Evolutionary conservation across 1,140 invertebrate genomes (phyloP), one percentile per base, ranked within the genome.

Genomic region (Pristionchus pacificus): DNA sequence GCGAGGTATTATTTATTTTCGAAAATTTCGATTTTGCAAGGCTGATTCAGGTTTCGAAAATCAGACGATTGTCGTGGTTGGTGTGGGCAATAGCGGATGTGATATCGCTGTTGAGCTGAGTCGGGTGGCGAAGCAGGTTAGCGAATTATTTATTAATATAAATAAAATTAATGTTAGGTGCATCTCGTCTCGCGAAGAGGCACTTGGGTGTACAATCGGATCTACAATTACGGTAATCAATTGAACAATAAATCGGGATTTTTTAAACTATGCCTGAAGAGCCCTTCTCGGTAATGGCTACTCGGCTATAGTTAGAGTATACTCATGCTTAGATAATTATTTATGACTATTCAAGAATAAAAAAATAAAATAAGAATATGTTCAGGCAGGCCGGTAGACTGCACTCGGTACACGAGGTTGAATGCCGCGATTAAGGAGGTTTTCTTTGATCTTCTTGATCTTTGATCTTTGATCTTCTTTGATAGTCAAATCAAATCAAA

Each of bases 1-100:
- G n/a, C 63, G 68, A 31, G 83, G 80, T 19, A 14, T 85, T n/a
- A 55, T 57, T 57, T 57, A 14, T 57, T 57, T n/a, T 14, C 14
- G 24, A 57, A 57, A 57, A 57, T 57, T 64, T 13, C 13, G 60
- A 15, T 65, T 68, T 28, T 66, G n/a, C n/a, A n/a, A n/a, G n/a
- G 74, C 65, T 63, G 72, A 30, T 68, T 64, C 57, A 68, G 71
- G 83, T 13, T 86, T 80, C 70, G 82, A 85, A 31, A 83, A 84
- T 38, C 83, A 85, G 66, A 77, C 71, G 13, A 83, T 85, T 25
- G 74, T 86, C 1, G 84, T 87, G 27, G 77, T 87, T 32, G 87
- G 87, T 28, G 81, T 88, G 30, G 87, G 87, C 14, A 88, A 88
- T 75, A 88, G 87, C 2, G 87, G 84, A 19, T 84, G 82, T 15